These are phyloP conservation scores for Clusia tigrina DNA, from an alignment of 2,888 invertebrate species.

Conservation along the genomic window DNA sequence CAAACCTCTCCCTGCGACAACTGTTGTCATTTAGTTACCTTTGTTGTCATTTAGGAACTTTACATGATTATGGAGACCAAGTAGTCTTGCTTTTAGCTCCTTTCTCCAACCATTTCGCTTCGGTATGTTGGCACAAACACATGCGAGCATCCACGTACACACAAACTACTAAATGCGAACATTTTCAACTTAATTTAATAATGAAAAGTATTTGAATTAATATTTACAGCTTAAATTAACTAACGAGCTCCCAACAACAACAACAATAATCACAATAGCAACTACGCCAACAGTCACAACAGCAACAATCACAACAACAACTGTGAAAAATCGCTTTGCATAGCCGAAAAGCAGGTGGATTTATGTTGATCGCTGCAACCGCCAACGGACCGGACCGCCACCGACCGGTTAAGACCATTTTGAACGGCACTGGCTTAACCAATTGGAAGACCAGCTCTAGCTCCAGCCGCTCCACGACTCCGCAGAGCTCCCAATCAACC, in stretches of 20 bases:
- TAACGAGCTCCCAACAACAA: too few species aligned
- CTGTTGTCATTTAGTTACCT: too few species aligned
- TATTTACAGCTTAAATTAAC: slow-evolving; percentile 56
- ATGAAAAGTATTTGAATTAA: slow-evolving; percentile 49
- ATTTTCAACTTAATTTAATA: slow-evolving; percentile 46
- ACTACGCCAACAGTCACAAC: slow-evolving; percentile 19
- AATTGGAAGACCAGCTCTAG: neutral
- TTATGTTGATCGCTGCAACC: slow-evolving; percentile 30
- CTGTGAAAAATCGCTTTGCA: slow-evolving; percentile 30
- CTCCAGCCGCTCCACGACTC: slow-evolving; percentile 11
- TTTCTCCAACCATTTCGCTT: too few species aligned
- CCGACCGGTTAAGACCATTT: neutral
- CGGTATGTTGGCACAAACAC: too few species aligned
- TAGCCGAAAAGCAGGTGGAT: slow-evolving; percentile 35
- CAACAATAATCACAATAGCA: too few species aligned
- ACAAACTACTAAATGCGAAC: neutral
- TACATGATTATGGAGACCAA: too few species aligned
- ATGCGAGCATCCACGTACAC: neutral
- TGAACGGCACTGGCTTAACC: neutral
- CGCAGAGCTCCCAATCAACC: neutral
- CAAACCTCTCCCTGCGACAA: too few species aligned
- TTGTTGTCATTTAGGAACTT: too few species aligned
- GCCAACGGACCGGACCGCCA: neutral
- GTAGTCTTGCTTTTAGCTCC: too few species aligned
- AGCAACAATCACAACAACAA: slow-evolving; percentile 13